Evolutionary conservation across 1,140 invertebrate genomes (phyloP), one percentile per base, ranked within the genome.

Genomic region (Eupeodes corollae): DNA sequence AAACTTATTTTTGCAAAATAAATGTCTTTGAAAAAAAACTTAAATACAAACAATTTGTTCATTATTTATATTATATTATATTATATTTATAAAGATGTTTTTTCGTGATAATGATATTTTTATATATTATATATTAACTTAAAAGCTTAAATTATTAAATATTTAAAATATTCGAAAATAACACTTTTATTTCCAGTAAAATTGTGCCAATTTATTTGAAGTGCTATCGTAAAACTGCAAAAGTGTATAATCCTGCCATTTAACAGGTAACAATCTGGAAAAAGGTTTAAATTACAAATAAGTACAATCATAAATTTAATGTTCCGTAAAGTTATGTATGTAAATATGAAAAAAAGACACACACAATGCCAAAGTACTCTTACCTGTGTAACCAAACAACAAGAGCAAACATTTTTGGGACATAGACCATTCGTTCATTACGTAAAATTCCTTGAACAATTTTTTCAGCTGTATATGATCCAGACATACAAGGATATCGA

Each of bases 221-320:
- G 65, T 59, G 42, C 65, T 65, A 30, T 65, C 53, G 40, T 65
- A 65, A 48, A 65, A 59, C 8, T 55, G 55, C 34, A 65, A 33
- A 18, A 65, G 43, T 57, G 63, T 59, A 48, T 62, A 65, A 50
- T 65, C 62, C 59, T 65, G 62, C 62, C 62, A 65, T 42, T 65
- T 65, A 13, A 59, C 65, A 13, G 62, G 62, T 43, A 65, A 52
- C 15, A 65, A 46, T 50, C 62, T 65, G 52, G 10, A 37, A 19
- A 11, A 33, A 44, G 44, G 47, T 31, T 31, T 34, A 3, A 32
- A 34, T 40, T 21, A 6, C n/a, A 30, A 48, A 48, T 26, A 19
- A 9, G 37, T 30, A 30, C 6, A 21, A 35, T 32, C 15, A 42
- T 13, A 42, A 48, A 42, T 48, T 31, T 33, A 33, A 32, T 34